These are phyloP conservation scores for Distichodus sexfasciatus DNA, from an alignment of 2,797 vertebrate species.

Conservation along the genomic window DNA sequence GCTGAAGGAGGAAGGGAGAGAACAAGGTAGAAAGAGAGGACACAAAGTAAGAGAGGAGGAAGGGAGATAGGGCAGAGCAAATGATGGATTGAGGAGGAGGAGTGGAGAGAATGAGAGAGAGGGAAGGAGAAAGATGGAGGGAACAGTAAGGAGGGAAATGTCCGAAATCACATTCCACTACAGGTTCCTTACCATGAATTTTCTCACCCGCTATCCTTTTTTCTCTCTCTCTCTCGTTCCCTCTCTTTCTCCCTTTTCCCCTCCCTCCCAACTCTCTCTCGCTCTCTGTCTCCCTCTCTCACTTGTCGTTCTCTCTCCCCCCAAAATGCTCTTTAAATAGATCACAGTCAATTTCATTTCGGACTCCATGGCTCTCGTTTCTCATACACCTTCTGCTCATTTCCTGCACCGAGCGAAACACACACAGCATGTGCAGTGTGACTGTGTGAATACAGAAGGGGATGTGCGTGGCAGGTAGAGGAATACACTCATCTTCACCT, in stretches of 20 bases:
- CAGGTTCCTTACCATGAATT: not conserved
- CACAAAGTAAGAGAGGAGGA: not conserved
- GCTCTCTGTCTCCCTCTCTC: not conserved
- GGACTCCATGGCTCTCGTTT: constrained; percentile 17
- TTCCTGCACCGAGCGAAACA: constrained; percentile 20
- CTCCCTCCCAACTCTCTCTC: constrained; percentile 12
- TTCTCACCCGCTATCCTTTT: too few relatives aligned
- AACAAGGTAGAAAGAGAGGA: not conserved
- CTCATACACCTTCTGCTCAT: constrained; percentile 26
- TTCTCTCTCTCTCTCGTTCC: constrained; percentile 23
- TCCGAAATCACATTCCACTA: not conserved
- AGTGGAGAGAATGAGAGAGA: not conserved
- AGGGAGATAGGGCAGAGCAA: too few relatives aligned
- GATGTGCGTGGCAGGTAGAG: constrained; percentile 44
- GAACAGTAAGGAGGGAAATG: not conserved
- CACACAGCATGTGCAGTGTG: constrained; percentile 14
- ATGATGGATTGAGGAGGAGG: not conserved
- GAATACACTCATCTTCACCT: constrained; percentile 53
- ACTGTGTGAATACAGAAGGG: constrained; percentile 28
- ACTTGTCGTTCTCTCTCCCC: not conserved
- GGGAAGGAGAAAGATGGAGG: not conserved
- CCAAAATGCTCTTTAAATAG: constrained; percentile 39
- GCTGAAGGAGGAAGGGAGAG: constrained; percentile 44
- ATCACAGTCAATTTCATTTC: constrained; percentile 43
- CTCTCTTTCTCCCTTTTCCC: constrained; percentile 16